Conservation (phyloP, 2,113 vertebrate genomes). For the Myotis lucifugus region DNA sequence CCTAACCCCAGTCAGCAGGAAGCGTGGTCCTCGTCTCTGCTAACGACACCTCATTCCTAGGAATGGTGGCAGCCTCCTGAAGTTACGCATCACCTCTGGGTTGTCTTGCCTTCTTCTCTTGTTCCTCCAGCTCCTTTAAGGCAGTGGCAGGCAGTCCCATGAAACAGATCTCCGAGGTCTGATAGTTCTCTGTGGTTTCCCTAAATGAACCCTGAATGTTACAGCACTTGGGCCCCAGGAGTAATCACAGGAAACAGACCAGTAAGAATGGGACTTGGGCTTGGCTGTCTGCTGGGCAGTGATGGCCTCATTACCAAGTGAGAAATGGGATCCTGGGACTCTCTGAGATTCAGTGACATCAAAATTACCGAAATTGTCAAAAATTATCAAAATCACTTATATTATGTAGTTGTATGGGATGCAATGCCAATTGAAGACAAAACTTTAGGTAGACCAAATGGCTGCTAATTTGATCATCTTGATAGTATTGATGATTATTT, state of each 20-base stretch:
- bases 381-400: background rate
- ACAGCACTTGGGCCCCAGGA: background rate
- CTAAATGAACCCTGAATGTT: background rate
- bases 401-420: background rate
- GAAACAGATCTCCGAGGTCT: background rate
- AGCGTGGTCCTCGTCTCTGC: background rate
- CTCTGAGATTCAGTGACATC: background rate
- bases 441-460: no score
- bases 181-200: background rate
- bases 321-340: background rate
- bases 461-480: background rate
- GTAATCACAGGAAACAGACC: background rate
- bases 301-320: background rate
- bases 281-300: background rate
- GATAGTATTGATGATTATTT: rapidly evolving
- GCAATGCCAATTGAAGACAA: background rate
- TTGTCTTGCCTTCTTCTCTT: background rate
- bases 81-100: background rate
- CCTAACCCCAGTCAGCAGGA: background rate
- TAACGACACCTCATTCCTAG: no score
- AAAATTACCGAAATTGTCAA: background rate
- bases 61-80: background rate
- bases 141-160: background rate
- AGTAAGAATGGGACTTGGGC: background rate
- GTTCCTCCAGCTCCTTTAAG: background rate